phyloP scores from a whole-genome alignment of 1,140 invertebrate genomes.

The Zaprionus tsacasi region DNA sequence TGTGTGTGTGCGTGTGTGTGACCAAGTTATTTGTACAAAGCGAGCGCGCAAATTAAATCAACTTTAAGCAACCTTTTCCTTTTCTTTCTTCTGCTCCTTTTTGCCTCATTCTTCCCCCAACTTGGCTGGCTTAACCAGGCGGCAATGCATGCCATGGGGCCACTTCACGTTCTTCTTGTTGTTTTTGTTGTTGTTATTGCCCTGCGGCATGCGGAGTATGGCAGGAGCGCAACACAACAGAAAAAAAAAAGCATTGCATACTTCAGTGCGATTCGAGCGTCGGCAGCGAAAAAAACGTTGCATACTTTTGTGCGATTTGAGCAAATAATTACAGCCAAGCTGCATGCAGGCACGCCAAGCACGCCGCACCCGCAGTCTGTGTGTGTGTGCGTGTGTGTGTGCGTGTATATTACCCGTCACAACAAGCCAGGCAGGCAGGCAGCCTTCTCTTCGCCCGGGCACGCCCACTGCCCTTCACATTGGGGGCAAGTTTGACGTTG shows the following conservation, averaged over 20 bases:
- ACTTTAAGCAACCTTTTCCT: slow-evolving; percentile 41
- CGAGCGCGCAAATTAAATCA: slow-evolving; percentile 34
- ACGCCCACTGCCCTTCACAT: slow-evolving; percentile 36
- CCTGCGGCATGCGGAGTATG: slow-evolving; percentile 21
- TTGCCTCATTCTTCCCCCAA: background rate
- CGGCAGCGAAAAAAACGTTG: slow-evolving; percentile 34
- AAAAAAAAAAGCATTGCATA: background rate
- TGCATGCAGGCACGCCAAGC: slow-evolving; percentile 41
- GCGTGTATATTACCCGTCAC: slow-evolving; percentile 22
- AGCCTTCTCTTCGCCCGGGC: slow-evolving; percentile 18
- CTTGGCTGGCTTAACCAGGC: background rate
- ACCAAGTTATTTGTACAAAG: slow-evolving; percentile 27
- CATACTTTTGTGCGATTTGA: slow-evolving; percentile 69
- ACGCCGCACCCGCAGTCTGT: slow-evolving; percentile 6
- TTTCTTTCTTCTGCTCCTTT: background rate
- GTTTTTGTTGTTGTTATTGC: slow-evolving; percentile 3
- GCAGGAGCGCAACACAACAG: background rate
- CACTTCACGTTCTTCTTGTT: background rate
- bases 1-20: slow-evolving; percentile 11
- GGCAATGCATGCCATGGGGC: background rate
- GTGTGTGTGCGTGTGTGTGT: slow-evolving; percentile 8
- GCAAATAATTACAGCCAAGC: slow-evolving; percentile 61
- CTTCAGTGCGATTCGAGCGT: background rate
- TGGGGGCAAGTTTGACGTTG: slow-evolving; percentile 41
- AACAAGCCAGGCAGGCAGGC: slow-evolving; percentile 10